These are phyloP conservation scores for Leucozona laternaria DNA, from an alignment of 2,888 invertebrate genomes.

Conservation along the genomic window DNA sequence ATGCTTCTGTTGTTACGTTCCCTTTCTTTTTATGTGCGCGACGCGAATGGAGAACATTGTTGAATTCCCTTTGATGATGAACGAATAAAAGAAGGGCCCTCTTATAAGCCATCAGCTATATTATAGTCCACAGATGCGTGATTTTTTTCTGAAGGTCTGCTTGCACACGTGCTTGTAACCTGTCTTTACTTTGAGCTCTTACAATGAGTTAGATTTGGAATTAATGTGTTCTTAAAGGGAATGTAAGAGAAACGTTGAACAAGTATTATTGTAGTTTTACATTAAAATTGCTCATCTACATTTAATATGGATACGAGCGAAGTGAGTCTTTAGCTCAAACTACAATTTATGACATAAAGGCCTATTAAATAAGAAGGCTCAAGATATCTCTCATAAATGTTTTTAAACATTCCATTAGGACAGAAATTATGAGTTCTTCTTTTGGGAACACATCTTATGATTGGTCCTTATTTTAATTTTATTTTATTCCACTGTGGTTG, in stretches of 20 bases:
- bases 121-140: not conserved
- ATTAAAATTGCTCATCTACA: too few relatives aligned
- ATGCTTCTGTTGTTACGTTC: conserved; percentile 71
- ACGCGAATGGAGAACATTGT: conserved; percentile 46
- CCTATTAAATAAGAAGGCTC: too few relatives aligned
- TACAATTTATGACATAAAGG: too few relatives aligned
- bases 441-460: too few relatives aligned
- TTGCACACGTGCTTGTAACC: not conserved
- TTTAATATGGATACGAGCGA: too few relatives aligned
- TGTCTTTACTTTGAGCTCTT: not conserved
- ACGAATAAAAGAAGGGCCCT: conserved; percentile 49
- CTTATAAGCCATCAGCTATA: conserved; percentile 1
- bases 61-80: conserved; percentile 59
- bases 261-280: not conserved
- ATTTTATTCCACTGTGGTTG: too few relatives aligned
- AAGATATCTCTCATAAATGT: too few relatives aligned
- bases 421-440: too few relatives aligned
- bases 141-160: not conserved
- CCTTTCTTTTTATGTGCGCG: conserved; percentile 55
- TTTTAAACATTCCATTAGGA: too few relatives aligned
- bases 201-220: not conserved
- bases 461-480: too few relatives aligned
- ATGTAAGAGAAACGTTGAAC: not conserved
- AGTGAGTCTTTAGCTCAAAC: too few relatives aligned
- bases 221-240: not conserved